Percentiles rank a stretch among this genome's conserved stretches.
phyloP scores from a whole-genome alignment of 2,113 vertebrate genomes.

The Halcyon malimbica region DNA sequence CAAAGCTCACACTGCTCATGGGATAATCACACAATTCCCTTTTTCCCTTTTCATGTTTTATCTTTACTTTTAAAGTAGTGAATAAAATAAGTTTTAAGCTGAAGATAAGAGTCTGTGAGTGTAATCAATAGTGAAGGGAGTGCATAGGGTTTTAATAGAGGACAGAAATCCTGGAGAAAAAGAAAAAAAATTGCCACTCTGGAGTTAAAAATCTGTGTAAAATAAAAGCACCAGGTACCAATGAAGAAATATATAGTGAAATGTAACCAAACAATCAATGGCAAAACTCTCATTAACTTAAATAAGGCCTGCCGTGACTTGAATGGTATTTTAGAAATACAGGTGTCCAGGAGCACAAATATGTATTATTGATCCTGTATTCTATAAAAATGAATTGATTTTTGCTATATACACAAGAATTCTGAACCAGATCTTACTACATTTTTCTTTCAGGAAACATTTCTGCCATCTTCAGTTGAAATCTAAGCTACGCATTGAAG shows the following conservation, averaged over 20 bases:
- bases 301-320: neutral
- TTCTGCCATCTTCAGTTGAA: constrained; percentile 37
- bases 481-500: neutral
- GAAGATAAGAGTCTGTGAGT: constrained; percentile 1
- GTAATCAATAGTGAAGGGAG: neutral
- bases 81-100: constrained; percentile 30
- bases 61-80: neutral
- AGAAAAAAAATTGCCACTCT: neutral
- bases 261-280: constrained; percentile 22
- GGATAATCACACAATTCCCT: constrained; percentile 29
- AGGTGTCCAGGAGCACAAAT: neutral
- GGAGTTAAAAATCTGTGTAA: neutral
- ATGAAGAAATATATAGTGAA: constrained; percentile 11
- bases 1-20: neutral
- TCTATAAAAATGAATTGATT: constrained; percentile 16
- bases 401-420: neutral
- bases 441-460: constrained; percentile 2
- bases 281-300: constrained; percentile 15
- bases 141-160: neutral
- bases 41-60: neutral
- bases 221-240: neutral
- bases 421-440: neutral
- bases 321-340: constrained; percentile 29
- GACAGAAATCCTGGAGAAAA: constrained; percentile 13
- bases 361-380: neutral